These are phyloP conservation scores for Nomia melanderi DNA, from an alignment of 1,140 invertebrate species.

Conservation along the genomic window DNA sequence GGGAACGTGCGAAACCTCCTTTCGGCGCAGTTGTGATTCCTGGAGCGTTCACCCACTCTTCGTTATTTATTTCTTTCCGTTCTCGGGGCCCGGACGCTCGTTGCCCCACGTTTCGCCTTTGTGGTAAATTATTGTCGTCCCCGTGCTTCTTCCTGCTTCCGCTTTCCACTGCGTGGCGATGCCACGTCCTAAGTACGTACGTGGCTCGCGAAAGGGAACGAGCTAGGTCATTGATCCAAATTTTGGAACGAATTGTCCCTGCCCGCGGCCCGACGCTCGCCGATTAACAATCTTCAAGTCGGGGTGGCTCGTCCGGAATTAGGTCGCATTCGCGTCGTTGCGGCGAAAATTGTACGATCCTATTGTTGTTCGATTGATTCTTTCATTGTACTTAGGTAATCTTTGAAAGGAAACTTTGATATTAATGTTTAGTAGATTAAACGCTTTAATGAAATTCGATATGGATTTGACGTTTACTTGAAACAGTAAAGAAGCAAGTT, in stretches of 20 bases:
- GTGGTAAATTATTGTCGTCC: slow-evolving; percentile 45
- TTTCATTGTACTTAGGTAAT: too few species aligned
- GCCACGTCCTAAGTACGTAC: slow-evolving; percentile 8
- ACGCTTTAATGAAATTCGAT: too few species aligned
- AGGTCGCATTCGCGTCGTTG: too few species aligned
- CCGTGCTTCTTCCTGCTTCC: slow-evolving; percentile 26
- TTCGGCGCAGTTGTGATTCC: slow-evolving; percentile 38
- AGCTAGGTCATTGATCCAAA: not conserved
- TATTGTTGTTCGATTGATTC: too few species aligned
- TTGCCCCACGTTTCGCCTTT: slow-evolving; percentile 36
- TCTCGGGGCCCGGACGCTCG: slow-evolving; percentile 10
- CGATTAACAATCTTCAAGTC: not conserved
- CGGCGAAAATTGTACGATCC: too few species aligned
- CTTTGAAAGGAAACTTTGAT: too few species aligned
- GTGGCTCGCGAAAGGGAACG: not conserved
- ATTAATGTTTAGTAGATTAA: too few species aligned
- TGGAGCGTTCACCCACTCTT: slow-evolving; percentile 37
- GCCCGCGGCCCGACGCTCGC: not conserved
- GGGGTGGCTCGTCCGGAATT: not conserved
- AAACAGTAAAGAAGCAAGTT: too few species aligned
- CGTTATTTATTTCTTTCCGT: slow-evolving; percentile 51
- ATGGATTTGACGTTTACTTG: too few species aligned
- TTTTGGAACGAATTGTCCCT: not conserved
- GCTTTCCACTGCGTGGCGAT: slow-evolving; percentile 10
- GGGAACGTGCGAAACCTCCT: slow-evolving; percentile 41